Evolutionary conservation across 2,888 invertebrate species (phyloP).

Genomic region (Xanthostigma xanthostigma): DNA sequence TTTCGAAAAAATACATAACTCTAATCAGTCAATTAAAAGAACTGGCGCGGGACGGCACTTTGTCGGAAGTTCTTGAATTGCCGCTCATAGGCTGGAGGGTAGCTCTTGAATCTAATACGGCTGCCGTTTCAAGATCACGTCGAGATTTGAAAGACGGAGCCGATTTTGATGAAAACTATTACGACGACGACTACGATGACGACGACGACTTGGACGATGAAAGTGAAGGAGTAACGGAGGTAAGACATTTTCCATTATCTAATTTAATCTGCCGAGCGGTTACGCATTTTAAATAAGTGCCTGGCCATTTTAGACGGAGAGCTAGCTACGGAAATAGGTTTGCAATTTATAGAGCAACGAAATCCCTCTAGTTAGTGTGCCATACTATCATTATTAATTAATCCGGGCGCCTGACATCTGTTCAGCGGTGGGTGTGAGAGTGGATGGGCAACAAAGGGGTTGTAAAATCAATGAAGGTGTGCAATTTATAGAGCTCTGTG

Average conservation of each 20-base stretch:
- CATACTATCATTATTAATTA: too few species aligned
- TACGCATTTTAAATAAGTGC: too few species aligned
- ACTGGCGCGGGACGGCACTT: slow-evolving; percentile 49
- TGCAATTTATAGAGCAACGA: too few species aligned
- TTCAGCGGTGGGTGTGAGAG: too few species aligned
- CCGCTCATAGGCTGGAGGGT: slow-evolving; percentile 62
- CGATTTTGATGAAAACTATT: slow-evolving; percentile 17
- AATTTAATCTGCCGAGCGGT: too few species aligned
- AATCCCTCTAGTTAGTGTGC: too few species aligned
- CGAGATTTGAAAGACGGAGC: slow-evolving; percentile 20
- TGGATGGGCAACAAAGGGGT: too few species aligned
- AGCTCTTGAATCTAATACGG: slow-evolving; percentile 29
- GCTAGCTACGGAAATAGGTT: too few species aligned
- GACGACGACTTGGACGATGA: slow-evolving; percentile 22
- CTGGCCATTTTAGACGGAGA: too few species aligned
- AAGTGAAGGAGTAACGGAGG: slow-evolving; percentile 4
- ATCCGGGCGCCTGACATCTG: too few species aligned
- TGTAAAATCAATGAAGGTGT: too few species aligned
- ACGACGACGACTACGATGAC: slow-evolving; percentile 32
- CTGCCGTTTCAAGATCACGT: slow-evolving; percentile 20
- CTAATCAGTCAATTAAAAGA: slow-evolving; percentile 52
- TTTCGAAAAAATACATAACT: slow-evolving; percentile 50
- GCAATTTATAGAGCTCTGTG: too few species aligned
- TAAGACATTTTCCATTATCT: background rate
- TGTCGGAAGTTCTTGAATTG: slow-evolving; percentile 49